phyloP scores from a whole-genome alignment of 1,140 invertebrate genomes.

The Maconellicoccus hirsutus region DNA sequence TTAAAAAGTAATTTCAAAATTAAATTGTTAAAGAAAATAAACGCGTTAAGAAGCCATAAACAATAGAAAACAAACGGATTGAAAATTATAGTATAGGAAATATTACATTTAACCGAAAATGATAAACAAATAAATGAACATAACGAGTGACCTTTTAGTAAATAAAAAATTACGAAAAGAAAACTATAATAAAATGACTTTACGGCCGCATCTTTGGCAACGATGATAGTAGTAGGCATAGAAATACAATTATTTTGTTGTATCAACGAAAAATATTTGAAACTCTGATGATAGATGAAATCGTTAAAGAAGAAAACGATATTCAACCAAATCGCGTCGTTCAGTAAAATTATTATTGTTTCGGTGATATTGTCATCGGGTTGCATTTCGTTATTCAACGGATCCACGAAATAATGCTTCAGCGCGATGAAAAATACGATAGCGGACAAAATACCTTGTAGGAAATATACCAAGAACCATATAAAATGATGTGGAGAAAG shows the following conservation, averaged over 20 bases:
- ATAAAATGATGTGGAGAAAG: not conserved
- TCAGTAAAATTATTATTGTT: not conserved
- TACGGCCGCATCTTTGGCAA: not conserved
- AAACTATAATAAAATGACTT: slow-evolving; percentile 10
- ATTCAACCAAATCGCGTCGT: slow-evolving; percentile 5
- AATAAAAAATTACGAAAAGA: not conserved
- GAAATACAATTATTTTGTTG: not conserved
- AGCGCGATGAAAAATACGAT: slow-evolving; percentile 10
- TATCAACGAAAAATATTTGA: not conserved
- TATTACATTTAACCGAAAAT: slow-evolving; percentile 6
- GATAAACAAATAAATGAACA: slow-evolving; percentile 1
- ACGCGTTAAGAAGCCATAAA: slow-evolving; percentile 6
- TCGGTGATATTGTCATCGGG: not conserved
- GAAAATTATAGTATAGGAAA: not conserved
- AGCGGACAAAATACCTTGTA: not conserved
- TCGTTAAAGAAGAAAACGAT: not conserved
- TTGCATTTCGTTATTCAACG: not conserved
- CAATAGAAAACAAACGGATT: slow-evolving; percentile 1
- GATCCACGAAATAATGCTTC: slow-evolving; percentile 8
- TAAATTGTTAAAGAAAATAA: slow-evolving; percentile 20
- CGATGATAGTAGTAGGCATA: not conserved
- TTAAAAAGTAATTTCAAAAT: slow-evolving; percentile 23
- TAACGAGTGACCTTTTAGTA: not conserved
- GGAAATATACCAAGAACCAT: not conserved
- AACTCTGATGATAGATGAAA: slow-evolving; percentile 2